phyloP scores from a whole-genome alignment of 2,797 vertebrate species.

The Alectoris magna region DNA sequence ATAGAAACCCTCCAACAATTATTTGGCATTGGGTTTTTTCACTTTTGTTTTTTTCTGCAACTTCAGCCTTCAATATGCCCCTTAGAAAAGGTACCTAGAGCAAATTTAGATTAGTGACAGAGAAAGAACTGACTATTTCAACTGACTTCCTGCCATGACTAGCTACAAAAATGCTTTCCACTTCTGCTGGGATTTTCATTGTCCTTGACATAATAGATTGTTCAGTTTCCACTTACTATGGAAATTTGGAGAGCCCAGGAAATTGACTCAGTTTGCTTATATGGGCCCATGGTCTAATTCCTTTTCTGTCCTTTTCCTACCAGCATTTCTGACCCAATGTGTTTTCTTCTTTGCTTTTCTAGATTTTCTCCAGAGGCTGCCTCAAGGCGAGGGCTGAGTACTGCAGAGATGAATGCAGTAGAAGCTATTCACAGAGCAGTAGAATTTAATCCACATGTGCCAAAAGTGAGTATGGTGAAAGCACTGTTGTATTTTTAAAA shows the following conservation, averaged over 20 bases:
- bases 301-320: slow-evolving; percentile 23
- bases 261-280: slow-evolving; percentile 61
- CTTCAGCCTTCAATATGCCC: slow-evolving; percentile 56
- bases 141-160: slow-evolving; percentile 49
- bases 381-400: slow-evolving; percentile 94
- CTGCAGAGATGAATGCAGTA: slow-evolving; percentile 98
- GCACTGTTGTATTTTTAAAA: neutral
- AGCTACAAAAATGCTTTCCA: slow-evolving; percentile 74
- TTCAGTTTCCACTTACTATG: slow-evolving; percentile 64
- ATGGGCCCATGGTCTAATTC: slow-evolving; percentile 69
- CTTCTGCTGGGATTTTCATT: slow-evolving; percentile 78
- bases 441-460: slow-evolving; percentile 98
- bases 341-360: slow-evolving; percentile 75
- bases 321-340: slow-evolving; percentile 67
- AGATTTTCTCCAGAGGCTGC: slow-evolving; percentile 98
- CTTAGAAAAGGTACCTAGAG: slow-evolving; percentile 64
- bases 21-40: slow-evolving; percentile 52
- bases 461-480: slow-evolving; percentile 87
- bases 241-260: slow-evolving; percentile 69
- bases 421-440: slow-evolving; percentile 99
- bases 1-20: slow-evolving; percentile 55
- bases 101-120: slow-evolving; percentile 76
- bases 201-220: slow-evolving; percentile 65
- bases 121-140: slow-evolving; percentile 70
- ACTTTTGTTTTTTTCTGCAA: slow-evolving; percentile 36